Conservation (phyloP, 2,113 vertebrate species). For the Nycticryphes semicollaris region DNA sequence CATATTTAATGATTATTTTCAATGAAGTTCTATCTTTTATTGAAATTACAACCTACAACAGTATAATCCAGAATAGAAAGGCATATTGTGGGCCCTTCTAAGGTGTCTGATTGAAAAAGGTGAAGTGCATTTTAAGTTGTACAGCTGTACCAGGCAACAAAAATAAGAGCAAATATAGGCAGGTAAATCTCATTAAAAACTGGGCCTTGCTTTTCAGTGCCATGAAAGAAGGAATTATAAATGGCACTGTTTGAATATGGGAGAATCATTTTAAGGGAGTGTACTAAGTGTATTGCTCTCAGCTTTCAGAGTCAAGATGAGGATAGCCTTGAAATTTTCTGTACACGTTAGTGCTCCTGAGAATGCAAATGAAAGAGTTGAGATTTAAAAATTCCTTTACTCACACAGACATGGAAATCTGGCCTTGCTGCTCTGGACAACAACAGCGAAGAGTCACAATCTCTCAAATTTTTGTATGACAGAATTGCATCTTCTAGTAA, state of each 20-base stretch:
- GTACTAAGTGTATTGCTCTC: neutral
- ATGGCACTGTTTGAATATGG: neutral
- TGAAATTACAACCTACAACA: neutral
- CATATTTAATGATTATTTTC: neutral
- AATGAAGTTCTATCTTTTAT: neutral
- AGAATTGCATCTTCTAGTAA: neutral
- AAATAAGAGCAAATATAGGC: neutral
- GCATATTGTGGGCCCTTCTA: neutral
- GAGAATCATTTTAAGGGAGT: neutral
- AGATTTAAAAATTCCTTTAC: neutral
- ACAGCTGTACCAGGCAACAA: neutral
- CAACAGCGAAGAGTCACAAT: neutral
- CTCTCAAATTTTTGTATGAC: neutral
- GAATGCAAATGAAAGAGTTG: neutral
- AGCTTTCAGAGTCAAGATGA: neutral
- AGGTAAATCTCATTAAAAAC: neutral
- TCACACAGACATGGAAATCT: neutral
- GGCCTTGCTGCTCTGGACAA: neutral
- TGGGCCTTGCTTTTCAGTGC: neutral
- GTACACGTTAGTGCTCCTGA: neutral
- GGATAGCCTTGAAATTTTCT: neutral
- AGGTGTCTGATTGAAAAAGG: neutral
- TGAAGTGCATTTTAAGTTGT: neutral
- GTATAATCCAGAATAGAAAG: neutral
- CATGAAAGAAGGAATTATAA: neutral